Percentiles rank a stretch among this genome's conserved stretches.
Conservation (phyloP, 1,140 invertebrate genomes). For the Daktulosphaira vitifoliae region DNA sequence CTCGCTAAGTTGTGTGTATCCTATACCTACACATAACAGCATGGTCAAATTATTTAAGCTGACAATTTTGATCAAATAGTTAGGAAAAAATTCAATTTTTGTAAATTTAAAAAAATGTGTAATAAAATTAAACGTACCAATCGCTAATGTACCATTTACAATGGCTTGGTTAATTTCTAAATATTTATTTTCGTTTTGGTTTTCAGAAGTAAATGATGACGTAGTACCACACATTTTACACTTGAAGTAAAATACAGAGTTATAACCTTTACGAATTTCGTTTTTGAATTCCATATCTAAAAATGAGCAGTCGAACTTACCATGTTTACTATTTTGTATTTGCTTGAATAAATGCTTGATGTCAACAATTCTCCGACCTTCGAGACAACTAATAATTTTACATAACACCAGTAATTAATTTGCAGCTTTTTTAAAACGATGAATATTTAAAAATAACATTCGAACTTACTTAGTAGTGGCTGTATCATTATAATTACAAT, state of each 20-base stretch:
- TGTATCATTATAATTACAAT: too few relatives aligned
- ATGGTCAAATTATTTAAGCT: too few relatives aligned
- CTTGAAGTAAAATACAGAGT: neutral
- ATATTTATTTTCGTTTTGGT: neutral
- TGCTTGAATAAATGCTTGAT: neutral
- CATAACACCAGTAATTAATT: too few relatives aligned
- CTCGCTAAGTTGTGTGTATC: neutral
- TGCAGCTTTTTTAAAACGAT: too few relatives aligned
- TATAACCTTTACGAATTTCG: neutral
- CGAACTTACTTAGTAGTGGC: too few relatives aligned
- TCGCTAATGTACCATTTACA: conserved; percentile 4
- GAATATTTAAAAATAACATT: too few relatives aligned
- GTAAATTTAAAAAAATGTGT: neutral
- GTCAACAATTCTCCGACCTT: neutral
- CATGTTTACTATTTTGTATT: neutral
- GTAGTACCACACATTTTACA: conserved; percentile 6
- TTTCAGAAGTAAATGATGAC: neutral
- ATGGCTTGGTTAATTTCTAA: neutral
- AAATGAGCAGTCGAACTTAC: neutral
- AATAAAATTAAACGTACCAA: conserved; percentile 2
- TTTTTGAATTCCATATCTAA: neutral
- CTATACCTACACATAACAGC: too few relatives aligned
- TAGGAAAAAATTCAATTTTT: neutral
- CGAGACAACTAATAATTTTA: neutral
- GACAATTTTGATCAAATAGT: neutral